phyloP scores from a whole-genome alignment of 2,888 invertebrate species.

The Scaptomyza caliginosa region DNA sequence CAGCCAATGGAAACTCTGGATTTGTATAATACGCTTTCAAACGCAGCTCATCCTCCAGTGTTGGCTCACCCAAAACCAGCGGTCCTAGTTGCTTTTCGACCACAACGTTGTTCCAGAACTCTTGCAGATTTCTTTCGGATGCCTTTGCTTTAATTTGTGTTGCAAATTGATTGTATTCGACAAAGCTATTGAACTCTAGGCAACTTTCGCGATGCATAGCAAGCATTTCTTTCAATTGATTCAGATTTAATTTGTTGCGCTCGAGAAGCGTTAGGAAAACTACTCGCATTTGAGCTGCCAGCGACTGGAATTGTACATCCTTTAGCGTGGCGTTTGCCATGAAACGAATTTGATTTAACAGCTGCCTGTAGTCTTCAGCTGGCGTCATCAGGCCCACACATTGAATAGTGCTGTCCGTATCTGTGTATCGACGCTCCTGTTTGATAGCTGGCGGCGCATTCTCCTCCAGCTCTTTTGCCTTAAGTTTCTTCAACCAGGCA shows the following conservation, averaged over 20 bases:
- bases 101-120: conserved; percentile 79
- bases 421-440: conserved; percentile 36
- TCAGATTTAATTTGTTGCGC: conserved; percentile 60
- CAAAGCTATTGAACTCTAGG: conserved; percentile 72
- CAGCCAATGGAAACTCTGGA: conserved; percentile 12
- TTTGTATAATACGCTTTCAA: conserved; percentile 69
- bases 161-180: conserved; percentile 81
- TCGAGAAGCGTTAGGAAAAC: conserved; percentile 76
- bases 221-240: conserved; percentile 75
- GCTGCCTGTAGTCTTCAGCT: conserved; percentile 86
- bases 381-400: conserved; percentile 87
- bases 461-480: conserved; percentile 36
- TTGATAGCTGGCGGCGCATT: conserved; percentile 21
- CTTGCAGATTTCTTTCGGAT: conserved; percentile 47
- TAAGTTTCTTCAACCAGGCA: conserved; percentile 48
- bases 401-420: conserved; percentile 35
- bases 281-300: conserved; percentile 77
- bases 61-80: conserved; percentile 67
- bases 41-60: conserved; percentile 70
- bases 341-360: conserved; percentile 83
- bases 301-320: conserved; percentile 72
- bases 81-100: conserved; percentile 77
- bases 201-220: conserved; percentile 72
- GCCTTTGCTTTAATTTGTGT: conserved; percentile 65
- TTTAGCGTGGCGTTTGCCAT: conserved; percentile 66